Evolutionary conservation across 2,113 vertebrate species (phyloP), one percentile per base, ranked within the genome.

Genomic region (Thomomys bottae): DNA sequence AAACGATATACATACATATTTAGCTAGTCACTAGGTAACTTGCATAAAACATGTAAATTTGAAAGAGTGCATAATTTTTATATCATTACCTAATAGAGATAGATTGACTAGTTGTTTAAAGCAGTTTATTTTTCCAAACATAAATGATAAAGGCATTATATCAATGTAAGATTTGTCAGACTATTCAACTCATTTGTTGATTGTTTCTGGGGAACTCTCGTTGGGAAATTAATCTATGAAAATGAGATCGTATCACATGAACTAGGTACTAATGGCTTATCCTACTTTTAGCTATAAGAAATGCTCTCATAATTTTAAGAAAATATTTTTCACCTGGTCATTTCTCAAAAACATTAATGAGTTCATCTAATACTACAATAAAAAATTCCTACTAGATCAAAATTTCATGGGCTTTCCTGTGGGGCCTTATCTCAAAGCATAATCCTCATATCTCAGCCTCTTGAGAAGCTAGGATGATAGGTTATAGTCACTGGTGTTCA

Each of bases 51-150:
- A n/a, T 59, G 17, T 38, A 68, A 89, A 81, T 9, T 64, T 63
- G 79, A 72, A 30, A 86, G 14, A 80, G 78, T 84, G 36, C 28
- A 30, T 36, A 88, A 61, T 59, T 79, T 14, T 90, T n/a, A n/a
- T n/a, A n/a, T n/a, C 49, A 72, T 24, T 94, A 71, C 66, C 38
- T 84, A 24, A 73, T 88, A 63, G 38, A 84, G 57, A 26, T 38
- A 84, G 6, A 6, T 59, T 91, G 63, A 42, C 18, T 73, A 67
- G 72, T 89, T 72, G 89, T 84, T 90, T 92, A 81, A 87, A 14
- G 18, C 5, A 86, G 2, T 0, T 59, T 36, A 63, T 79, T 92
- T 92, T 80, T 61, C 0, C 8, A 78, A 1, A 59, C 68, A 6
- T 67, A 76, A 70, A 79, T 75, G 4, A 72, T 66, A 94, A 81